Conservation (phyloP, 2,888 invertebrate species). For the Busseola fusca region DNA sequence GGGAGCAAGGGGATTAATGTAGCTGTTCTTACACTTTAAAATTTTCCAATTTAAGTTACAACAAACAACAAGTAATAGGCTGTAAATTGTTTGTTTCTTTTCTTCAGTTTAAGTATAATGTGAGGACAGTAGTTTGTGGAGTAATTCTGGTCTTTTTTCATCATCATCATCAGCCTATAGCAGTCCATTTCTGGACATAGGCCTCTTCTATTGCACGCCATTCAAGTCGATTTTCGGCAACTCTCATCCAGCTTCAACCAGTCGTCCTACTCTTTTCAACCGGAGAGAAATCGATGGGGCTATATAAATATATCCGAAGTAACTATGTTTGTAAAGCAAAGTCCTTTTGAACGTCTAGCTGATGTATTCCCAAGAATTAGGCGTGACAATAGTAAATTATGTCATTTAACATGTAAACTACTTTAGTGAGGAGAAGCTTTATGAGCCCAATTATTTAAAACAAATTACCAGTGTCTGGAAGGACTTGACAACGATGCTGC, state of each 20-base stretch:
- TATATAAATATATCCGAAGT: background rate
- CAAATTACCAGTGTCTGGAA: background rate
- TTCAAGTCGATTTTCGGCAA: background rate
- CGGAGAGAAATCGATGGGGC: background rate
- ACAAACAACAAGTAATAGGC: conserved; percentile 26
- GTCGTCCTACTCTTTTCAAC: background rate
- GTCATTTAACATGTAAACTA: background rate
- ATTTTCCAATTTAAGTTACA: conserved; percentile 57
- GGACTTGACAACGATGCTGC: background rate
- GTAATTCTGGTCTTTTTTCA: background rate
- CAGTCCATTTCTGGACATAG: background rate
- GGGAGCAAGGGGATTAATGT: conserved; percentile 45
- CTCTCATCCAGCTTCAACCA: background rate
- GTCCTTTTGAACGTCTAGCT: too few species aligned
- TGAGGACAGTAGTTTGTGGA: background rate
- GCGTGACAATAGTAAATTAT: background rate
- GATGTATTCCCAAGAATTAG: background rate
- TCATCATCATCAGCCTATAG: background rate
- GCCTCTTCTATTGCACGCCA: background rate
- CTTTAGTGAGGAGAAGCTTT: background rate
- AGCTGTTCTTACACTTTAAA: conserved; percentile 47
- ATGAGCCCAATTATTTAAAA: background rate
- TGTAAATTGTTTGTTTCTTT: conserved; percentile 13
- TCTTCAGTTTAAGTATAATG: background rate
- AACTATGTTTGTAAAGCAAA: background rate